Conservation (phyloP, 2,797 vertebrate genomes). For the Pogonophryne albipinna region DNA sequence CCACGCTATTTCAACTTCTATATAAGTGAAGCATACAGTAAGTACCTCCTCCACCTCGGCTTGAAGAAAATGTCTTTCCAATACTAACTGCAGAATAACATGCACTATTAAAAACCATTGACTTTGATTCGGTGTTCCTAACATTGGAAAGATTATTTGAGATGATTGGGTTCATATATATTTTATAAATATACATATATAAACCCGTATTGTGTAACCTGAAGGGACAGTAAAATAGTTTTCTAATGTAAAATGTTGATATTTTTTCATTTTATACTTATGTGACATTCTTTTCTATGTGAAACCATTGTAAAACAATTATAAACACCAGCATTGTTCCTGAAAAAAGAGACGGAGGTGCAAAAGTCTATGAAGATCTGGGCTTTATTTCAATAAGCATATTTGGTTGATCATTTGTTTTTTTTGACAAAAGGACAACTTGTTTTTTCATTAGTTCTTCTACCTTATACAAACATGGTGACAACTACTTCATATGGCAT, state of each 20-base stretch:
- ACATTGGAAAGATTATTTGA: background rate
- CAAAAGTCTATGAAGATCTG: constrained; percentile 56
- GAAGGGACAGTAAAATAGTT: background rate
- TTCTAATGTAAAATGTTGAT: too few species aligned
- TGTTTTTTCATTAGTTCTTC: constrained; percentile 72
- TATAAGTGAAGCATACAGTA: too few species aligned
- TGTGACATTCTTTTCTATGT: background rate
- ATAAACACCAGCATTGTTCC: background rate
- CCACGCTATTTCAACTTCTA: too few species aligned
- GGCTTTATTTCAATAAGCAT: constrained; percentile 75
- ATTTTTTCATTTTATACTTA: background rate
- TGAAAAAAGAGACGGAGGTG: constrained; percentile 4
- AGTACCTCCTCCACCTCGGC: too few species aligned
- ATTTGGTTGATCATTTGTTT: constrained; percentile 74
- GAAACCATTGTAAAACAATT: background rate
- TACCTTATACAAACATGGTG: constrained; percentile 78
- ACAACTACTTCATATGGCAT: constrained; percentile 85
- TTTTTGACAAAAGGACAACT: constrained; percentile 65
- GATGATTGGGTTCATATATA: background rate
- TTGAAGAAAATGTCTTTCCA: too few species aligned
- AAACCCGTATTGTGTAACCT: background rate
- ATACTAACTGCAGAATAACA: background rate
- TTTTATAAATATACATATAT: background rate
- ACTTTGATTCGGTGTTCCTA: background rate
- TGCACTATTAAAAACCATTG: too few species aligned